Evolutionary conservation across 2,797 vertebrate genomes (phyloP), one percentile per base, ranked within the genome.

Genomic region (Ciconia nigra): DNA sequence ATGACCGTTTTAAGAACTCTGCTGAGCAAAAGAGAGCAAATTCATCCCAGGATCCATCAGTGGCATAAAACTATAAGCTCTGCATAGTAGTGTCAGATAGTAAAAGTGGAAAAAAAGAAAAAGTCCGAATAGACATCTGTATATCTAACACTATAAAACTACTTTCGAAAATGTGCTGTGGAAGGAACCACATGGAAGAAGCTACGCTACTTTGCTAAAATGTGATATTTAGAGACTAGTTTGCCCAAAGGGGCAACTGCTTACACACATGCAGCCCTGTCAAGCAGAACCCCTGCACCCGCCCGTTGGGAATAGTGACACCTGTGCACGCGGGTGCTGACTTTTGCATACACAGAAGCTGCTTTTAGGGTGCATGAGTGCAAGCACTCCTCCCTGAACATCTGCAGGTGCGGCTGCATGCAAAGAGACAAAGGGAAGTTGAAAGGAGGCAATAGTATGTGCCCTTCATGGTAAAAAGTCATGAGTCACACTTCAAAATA

Each of bases 341-440:
- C 96, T 96, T 97, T 97, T 97, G 95, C 96, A 97, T 97, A 94
- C 66, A 26, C 87, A 96, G 93, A 94, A 96, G 92, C 92, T 96
- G 83, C 79, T 92, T 92, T 92, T 94, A 91, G 93, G 92, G 92
- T 92, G 87, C 93, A 62, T 74, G 96, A 84, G 81, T 73, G 87
- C 76, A 76, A 94, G 90, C 46, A 35, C 96, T 88, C 92, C 89
- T 94, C 96, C 95, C 95, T 81, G 66, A 91, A 78, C 93, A 96
- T 88, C 96, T 97, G 97, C 94, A 96, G 97, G 95, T 96, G 96
- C 21, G 83, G 89, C 93, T 95, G 92, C 94, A 91, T 96, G 97
- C 96, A 97, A 93, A 96, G 70, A 88, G 54, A 81, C 79, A 88
- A 94, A 86, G 83, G 97, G 95, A 97, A 97, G 92, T 96, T 67